Percentiles rank a stretch among this genome's conserved stretches.
These are phyloP conservation scores for Berghia stephanieae DNA, from an alignment of 1,140 invertebrate species.

Conservation along the genomic window DNA sequence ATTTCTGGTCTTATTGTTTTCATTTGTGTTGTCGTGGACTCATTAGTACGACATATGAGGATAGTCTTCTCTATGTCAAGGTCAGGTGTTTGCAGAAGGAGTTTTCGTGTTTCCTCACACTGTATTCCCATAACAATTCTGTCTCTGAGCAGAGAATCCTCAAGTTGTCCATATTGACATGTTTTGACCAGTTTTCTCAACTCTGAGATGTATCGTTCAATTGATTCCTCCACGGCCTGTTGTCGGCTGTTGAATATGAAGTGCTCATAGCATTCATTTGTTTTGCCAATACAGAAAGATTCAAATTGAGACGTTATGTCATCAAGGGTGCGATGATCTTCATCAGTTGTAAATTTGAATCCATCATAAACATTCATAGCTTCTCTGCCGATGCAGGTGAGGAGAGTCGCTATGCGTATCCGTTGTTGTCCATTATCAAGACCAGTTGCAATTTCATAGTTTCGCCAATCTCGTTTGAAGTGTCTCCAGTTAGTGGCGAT, in stretches of 20 bases:
- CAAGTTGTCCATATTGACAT: not conserved
- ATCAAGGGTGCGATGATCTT: not conserved
- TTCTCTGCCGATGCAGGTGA: not conserved
- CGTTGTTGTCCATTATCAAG: not conserved
- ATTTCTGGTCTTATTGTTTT: not conserved
- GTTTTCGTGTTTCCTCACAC: no score
- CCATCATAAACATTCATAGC: not conserved
- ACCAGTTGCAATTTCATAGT: not conserved
- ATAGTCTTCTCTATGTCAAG: not conserved
- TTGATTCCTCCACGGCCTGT: not conserved
- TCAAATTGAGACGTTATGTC: not conserved
- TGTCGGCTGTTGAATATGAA: not conserved
- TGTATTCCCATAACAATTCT: not conserved
- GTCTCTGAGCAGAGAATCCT: not conserved
- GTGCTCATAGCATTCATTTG: not conserved
- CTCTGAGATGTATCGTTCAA: not conserved
- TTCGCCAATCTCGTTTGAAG: not conserved
- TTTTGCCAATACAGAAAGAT: not conserved
- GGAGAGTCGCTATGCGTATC: not conserved
- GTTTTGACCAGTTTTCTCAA: not conserved
- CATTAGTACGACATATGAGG: conserved; percentile 3
- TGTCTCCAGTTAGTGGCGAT: not conserved
- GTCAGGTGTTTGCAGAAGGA: no score
- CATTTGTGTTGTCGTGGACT: not conserved
- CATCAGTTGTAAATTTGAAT: not conserved